Conservation (phyloP, 1,140 invertebrate species). For the Ceratosolen fusciceps region DNA sequence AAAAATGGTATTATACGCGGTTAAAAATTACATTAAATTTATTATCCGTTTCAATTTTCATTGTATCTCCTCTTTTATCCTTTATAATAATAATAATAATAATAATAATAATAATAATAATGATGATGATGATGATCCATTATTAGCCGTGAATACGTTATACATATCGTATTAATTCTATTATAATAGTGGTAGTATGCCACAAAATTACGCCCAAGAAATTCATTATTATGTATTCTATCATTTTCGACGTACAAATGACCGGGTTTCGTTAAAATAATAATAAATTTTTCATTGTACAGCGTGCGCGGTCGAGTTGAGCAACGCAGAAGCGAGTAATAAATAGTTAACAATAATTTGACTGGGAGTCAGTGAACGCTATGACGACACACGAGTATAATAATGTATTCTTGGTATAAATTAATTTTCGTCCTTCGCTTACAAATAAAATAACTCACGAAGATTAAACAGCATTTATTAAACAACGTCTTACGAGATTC, state of each 20-base stretch:
- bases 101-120: no score
- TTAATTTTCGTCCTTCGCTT: background rate
- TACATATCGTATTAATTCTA: background rate
- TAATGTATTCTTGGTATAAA: background rate
- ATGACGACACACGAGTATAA: background rate
- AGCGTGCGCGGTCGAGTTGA: background rate
- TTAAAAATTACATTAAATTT: background rate
- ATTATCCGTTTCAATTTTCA: constrained; percentile 11
- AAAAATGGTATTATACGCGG: background rate
- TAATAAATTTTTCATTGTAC: background rate
- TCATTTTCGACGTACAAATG: background rate
- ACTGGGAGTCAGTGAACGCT: background rate
- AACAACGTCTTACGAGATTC: background rate
- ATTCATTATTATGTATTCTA: constrained; percentile 6
- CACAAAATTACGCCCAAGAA: background rate
- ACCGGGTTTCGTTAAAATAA: background rate
- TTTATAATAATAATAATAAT: no score
- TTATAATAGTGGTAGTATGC: no score
- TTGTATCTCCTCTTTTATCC: background rate
- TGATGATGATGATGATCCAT: no score
- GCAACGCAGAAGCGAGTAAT: background rate
- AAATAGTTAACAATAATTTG: background rate
- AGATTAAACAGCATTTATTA: background rate
- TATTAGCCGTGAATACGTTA: background rate
- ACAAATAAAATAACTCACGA: background rate